Evolutionary conservation across 2,888 invertebrate genomes (phyloP), one percentile per base, ranked within the genome.

Genomic region (Phengaris arion): DNA sequence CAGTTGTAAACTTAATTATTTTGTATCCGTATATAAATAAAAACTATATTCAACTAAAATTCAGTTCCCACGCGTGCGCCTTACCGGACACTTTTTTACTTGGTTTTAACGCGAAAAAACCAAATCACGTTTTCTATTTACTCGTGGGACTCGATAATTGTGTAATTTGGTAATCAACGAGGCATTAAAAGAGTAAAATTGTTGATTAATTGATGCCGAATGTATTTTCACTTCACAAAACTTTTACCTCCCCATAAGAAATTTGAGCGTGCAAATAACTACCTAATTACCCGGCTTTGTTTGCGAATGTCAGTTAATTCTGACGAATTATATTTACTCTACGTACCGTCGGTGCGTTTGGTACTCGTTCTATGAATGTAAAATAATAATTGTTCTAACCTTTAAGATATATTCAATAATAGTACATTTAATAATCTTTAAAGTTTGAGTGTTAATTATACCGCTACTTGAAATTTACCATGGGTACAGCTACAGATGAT

Each of bases 11-110:
- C 12, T 64, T 12, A 64, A 64, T 35, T 64, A 64, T 64, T 64
- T 64, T 4, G 12, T 64, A 2, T 35, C 35, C 64, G 15, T 22
- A 70, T 10, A 64, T 15, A 59, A 74, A 46, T 15, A 64, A 75
- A 68, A 75, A 68, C 13, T 7, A 57, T n/a, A 46, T n/a, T 35
- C 70, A 74, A 45, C 57, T 64, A 13, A 48, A 72, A 57, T 13
- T 13, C 77, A 75, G 76, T 92, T 93, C 92, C 92, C 92, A 93
- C 92, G 92, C 91, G 91, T 92, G 93, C 93, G 91, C 88, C 82
- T 89, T 93, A 93, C 93, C 88, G 90, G 85, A 84, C 82, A 85
- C 84, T 92, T 92, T 90, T 92, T 83, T 83, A 84, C 64, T 86
- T 85, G 83, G 79, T 87, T 90, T 91, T 89, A 87, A 82, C 83